A percentile compares a stretch with the other conserved stretches of the same genome.
phyloP scores from a whole-genome alignment of 2,113 vertebrate species.

The Gavia stellata region DNA sequence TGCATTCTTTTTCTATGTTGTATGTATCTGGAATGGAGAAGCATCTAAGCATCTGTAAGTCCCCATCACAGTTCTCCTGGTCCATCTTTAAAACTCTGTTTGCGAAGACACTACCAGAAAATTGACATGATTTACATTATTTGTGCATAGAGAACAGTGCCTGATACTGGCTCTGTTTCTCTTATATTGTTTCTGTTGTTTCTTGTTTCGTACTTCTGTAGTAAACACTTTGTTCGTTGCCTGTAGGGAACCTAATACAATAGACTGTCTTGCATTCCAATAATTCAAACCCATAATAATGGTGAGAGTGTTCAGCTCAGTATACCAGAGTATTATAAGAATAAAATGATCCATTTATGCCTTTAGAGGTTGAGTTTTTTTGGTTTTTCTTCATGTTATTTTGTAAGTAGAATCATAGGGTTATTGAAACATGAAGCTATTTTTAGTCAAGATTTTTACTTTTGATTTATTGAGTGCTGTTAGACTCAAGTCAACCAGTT shows the following conservation, averaged over 20 bases:
- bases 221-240: accelerated
- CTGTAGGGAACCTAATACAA: neutral
- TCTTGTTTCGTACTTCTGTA: neutral
- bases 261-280: neutral
- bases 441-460: neutral
- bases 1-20: neutral
- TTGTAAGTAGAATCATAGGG: neutral
- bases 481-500: neutral
- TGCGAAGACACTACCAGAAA: neutral
- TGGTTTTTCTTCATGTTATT: neutral
- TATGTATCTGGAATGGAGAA: neutral
- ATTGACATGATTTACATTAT: neutral
- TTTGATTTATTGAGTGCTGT: neutral
- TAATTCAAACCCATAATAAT: neutral
- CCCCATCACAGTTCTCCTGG: neutral
- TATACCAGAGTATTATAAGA: neutral
- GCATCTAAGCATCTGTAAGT: neutral
- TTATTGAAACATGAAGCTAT: neutral
- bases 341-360: neutral
- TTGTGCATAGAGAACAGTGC: neutral
- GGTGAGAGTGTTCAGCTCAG: neutral
- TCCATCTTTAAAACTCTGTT: neutral
- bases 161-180: neutral
- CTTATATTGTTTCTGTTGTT: neutral
- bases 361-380: neutral